These are phyloP conservation scores for Endomychus coccineus DNA, from an alignment of 2,888 invertebrate genomes.

Conservation along the genomic window DNA sequence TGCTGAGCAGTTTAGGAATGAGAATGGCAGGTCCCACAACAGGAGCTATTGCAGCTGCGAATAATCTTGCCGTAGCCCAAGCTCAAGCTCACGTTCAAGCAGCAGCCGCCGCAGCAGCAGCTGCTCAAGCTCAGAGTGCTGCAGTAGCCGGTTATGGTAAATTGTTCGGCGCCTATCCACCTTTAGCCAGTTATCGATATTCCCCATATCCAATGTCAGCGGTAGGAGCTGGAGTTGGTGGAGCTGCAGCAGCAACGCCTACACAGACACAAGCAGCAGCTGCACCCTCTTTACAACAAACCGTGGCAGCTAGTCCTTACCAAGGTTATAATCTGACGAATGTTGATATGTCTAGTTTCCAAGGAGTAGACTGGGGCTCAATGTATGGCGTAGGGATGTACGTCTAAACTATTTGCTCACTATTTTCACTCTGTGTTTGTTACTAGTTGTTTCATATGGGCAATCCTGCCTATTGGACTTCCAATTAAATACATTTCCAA, in stretches of 20 bases:
- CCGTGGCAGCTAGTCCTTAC: slow-evolving; percentile 62
- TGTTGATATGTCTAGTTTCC: slow-evolving; percentile 88
- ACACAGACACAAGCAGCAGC: slow-evolving; percentile 49
- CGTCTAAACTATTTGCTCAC: slow-evolving; percentile 52
- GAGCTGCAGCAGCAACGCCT: slow-evolving; percentile 42
- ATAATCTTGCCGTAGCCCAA: slow-evolving; percentile 53
- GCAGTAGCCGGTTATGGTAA: slow-evolving; percentile 61
- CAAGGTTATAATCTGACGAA: slow-evolving; percentile 78
- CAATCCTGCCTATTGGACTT: slow-evolving; percentile 25
- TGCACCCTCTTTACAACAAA: slow-evolving; percentile 54
- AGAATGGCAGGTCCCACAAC: slow-evolving; percentile 53
- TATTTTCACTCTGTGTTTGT: slow-evolving; percentile 3
- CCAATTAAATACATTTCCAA: slow-evolving; percentile 37
- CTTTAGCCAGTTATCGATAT: slow-evolving; percentile 53
- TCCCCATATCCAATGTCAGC: slow-evolving; percentile 54
- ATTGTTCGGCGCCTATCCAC: slow-evolving; percentile 55
- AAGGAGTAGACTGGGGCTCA: slow-evolving; percentile 84
- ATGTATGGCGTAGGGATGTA: slow-evolving; percentile 93
- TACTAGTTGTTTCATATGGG: neutral
- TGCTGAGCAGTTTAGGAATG: slow-evolving; percentile 64
- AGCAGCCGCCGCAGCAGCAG: slow-evolving; percentile 46
- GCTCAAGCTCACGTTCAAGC: slow-evolving; percentile 41
- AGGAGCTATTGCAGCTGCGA: slow-evolving; percentile 48
- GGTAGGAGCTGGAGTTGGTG: slow-evolving; percentile 42
- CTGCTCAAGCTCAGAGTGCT: slow-evolving; percentile 53